Conservation (phyloP, 1,140 invertebrate genomes). For the Galleria mellonella region DNA sequence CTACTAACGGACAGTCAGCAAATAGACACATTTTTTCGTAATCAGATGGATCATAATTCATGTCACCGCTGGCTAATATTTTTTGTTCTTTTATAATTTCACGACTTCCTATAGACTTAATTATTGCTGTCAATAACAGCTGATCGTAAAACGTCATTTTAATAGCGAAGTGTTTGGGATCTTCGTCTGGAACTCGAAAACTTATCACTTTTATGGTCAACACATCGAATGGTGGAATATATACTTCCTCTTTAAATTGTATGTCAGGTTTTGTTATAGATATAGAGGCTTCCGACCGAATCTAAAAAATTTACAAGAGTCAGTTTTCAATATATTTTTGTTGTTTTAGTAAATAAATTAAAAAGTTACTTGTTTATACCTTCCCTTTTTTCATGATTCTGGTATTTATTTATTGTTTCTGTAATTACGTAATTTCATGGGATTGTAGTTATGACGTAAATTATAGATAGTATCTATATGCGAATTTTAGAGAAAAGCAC, state of each 20-base stretch:
- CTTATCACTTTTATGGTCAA: conserved; percentile 28
- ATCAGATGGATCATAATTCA: conserved; percentile 53
- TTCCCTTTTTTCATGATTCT: too few species aligned
- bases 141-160: conserved; percentile 45
- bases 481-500: too few species aligned
- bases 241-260: conserved; percentile 18
- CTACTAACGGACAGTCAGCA: conserved; percentile 39
- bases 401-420: too few species aligned
- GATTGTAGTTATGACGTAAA: too few species aligned
- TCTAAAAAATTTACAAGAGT: conserved; percentile 9
- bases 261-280: conserved; percentile 13
- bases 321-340: too few species aligned
- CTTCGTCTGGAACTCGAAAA: conserved; percentile 27
- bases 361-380: too few species aligned
- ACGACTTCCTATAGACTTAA: conserved; percentile 27
- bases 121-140: conserved; percentile 24
- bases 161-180: conserved; percentile 23
- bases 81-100: conserved; percentile 6
- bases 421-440: too few species aligned
- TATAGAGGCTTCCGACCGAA: conserved; percentile 20
- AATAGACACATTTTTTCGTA: conserved; percentile 54
- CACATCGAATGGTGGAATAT: conserved; percentile 27
- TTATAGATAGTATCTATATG: too few species aligned
- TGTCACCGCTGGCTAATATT: conserved; percentile 23
- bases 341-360: too few species aligned